phyloP scores from a whole-genome alignment of 2,797 vertebrate genomes.

The Mormyrops attenuatus region DNA sequence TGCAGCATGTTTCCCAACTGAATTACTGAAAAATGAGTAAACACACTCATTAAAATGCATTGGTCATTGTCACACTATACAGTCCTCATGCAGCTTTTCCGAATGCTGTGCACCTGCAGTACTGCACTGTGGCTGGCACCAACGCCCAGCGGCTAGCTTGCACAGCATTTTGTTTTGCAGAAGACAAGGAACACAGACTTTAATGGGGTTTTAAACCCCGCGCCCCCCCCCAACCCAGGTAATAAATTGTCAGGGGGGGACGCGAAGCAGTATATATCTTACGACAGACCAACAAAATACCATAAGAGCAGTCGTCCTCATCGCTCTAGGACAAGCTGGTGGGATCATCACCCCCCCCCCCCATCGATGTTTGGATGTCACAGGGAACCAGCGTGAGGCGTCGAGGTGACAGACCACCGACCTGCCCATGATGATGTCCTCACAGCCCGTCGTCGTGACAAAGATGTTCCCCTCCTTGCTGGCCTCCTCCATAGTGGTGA shows the following conservation, averaged over 20 bases:
- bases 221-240: not conserved
- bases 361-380: not conserved
- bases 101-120: too few species aligned
- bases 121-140: not conserved
- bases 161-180: not conserved
- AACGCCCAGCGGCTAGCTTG: not conserved
- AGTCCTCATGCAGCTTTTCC: too few species aligned
- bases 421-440: conserved; percentile 85
- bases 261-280: not conserved
- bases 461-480: conserved; percentile 94
- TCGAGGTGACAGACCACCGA: conserved; percentile 43
- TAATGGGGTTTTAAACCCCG: not conserved
- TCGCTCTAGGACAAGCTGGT: not conserved
- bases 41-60: not conserved
- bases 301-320: not conserved
- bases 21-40: not conserved
- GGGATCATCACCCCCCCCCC: not conserved
- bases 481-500: conserved; percentile 97
- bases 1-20: not conserved
- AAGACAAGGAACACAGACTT: not conserved
- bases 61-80: too few species aligned
- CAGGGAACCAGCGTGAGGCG: not conserved
- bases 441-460: conserved; percentile 93
- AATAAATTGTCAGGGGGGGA: not conserved
- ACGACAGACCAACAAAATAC: not conserved